Evolutionary conservation across 1,140 invertebrate genomes (phyloP), one percentile per base, ranked within the genome.

Genomic region (Diachasma alloeum): DNA sequence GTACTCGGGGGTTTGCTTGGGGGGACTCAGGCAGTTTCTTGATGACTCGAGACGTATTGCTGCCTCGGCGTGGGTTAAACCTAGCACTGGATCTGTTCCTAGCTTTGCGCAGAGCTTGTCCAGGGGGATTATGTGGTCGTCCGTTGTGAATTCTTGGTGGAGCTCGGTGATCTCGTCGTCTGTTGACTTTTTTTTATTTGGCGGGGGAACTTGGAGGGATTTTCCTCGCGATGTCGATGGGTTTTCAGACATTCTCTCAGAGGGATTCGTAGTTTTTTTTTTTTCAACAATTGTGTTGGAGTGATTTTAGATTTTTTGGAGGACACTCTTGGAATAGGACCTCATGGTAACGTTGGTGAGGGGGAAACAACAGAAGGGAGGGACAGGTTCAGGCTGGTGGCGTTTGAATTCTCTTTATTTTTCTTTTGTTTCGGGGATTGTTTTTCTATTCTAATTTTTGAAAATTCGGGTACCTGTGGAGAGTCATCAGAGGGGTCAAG

Each of bases 21-120:
- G 91, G 39, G 93, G 92, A 4, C 91, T 92, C 9, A 96, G 84
- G n/a, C 91, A 91, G 83, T 97, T 97, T 0, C 93, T 94, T 15
- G 95, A 95, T 81, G 95, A 89, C 36, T 86, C 82, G 5, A 88
- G 81, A 24, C 92, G 83, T 77, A 91, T 87, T 13, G 85, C 79
- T 0, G 93, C 94, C 53, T 91, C 84, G 15, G 83, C 87, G 1
- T 88, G 82, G 0, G 90, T 92, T 24, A 95, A 82, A 0, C 95
- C 95, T 67, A 56, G 86, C n/a, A 82, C 83, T 0, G 89, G 1
- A 78, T 92, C 86, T 0, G 92, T 93, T 5, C 82, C 67, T 0
- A 87, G 72, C 59, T 86, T 89, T 13, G 79, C 68, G 42, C 83
- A 89, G 6, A 90, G 79, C 15, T 36, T 67, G 6, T 78, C 31